These are phyloP conservation scores for Catostomus latipinnis DNA, from an alignment of 2,797 vertebrate species.

Conservation along the genomic window DNA sequence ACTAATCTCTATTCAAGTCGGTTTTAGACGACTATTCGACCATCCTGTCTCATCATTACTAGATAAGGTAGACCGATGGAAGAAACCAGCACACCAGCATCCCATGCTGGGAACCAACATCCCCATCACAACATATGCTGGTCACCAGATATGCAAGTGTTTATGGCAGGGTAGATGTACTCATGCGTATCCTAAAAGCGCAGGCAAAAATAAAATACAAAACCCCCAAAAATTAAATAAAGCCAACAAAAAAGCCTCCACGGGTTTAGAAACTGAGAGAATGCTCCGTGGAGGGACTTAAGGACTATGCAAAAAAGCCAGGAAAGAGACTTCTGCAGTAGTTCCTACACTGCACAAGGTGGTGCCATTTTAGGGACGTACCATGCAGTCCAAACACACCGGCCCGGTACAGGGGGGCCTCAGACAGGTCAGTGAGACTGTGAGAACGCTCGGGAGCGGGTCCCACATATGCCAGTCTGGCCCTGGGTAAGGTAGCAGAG, in stretches of 20 bases:
- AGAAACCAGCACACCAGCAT: neutral
- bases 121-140: neutral
- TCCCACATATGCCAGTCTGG: conserved; percentile 73
- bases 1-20: neutral
- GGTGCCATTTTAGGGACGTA: conserved; percentile 70
- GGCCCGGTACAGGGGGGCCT: conserved; percentile 66
- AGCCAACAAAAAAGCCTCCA: conserved; percentile 56
- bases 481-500: conserved; percentile 85
- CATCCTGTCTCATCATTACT: neutral
- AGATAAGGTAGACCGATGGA: neutral
- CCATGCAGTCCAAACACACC: conserved; percentile 69
- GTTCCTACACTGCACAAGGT: conserved; percentile 69
- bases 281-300: conserved; percentile 66
- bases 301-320: conserved; percentile 12
- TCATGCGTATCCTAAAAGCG: conserved; percentile 28
- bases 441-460: conserved; percentile 78
- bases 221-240: neutral
- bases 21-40: neutral
- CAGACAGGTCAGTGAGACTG: conserved; percentile 86
- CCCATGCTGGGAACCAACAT: neutral
- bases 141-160: neutral
- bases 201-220: conserved; percentile 41
- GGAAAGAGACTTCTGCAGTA: conserved; percentile 46
- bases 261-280: conserved; percentile 74
- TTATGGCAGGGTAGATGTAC: conserved; percentile 29